Conservation (phyloP, 2,888 invertebrate genomes). For the Oligia latruncula region DNA sequence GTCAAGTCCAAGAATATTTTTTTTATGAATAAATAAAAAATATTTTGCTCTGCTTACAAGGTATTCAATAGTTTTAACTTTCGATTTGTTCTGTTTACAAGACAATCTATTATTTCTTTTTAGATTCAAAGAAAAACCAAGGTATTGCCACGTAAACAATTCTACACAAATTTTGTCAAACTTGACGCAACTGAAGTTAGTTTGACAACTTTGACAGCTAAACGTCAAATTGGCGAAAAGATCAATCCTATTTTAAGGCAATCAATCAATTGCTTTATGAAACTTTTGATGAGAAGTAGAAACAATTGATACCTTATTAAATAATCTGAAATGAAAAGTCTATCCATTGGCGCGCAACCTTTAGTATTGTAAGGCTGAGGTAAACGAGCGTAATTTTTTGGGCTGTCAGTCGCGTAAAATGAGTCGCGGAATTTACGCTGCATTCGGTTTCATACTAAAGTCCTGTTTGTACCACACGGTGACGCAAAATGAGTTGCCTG, state of each 20-base stretch:
- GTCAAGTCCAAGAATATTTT: too few species aligned
- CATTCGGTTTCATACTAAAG: too few species aligned
- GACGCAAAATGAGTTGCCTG: too few species aligned
- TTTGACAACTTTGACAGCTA: slow-evolving; percentile 10
- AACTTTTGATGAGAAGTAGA: background rate
- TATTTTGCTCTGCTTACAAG: background rate
- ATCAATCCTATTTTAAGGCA: background rate
- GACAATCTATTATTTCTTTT: background rate
- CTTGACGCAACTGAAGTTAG: background rate
- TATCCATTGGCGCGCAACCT: slow-evolving; percentile 43
- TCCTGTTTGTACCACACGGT: too few species aligned
- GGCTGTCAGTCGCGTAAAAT: too few species aligned
- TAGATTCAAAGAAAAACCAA: background rate
- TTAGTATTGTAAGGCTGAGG: slow-evolving; percentile 59
- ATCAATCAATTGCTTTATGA: background rate
- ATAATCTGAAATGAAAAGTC: background rate
- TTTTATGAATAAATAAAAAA: background rate
- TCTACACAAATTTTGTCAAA: background rate
- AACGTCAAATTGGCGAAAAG: background rate
- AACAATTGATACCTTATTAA: background rate
- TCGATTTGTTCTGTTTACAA: background rate
- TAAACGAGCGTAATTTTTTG: too few species aligned
- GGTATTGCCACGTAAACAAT: background rate
- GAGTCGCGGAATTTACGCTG: too few species aligned
- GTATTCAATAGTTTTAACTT: background rate